Percentiles rank a stretch among this genome's conserved stretches.
phyloP scores from a whole-genome alignment of 2,888 invertebrate species.

The Arge pagana region DNA sequence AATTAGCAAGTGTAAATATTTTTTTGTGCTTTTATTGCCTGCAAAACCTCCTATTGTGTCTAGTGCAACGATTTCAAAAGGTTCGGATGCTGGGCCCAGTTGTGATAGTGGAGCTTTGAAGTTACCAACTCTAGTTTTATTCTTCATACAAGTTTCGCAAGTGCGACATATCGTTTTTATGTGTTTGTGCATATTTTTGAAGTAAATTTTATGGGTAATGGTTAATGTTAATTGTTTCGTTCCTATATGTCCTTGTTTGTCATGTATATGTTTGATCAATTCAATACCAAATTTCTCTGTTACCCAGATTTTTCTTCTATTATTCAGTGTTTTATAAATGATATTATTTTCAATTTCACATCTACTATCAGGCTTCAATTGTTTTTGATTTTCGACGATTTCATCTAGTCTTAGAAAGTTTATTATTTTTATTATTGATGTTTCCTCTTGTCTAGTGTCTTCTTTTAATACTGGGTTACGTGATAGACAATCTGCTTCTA shows the following conservation, averaged over 20 bases:
- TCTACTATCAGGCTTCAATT: conserved; percentile 20
- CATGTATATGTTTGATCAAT: conserved; percentile 23
- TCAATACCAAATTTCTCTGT: conserved; percentile 23
- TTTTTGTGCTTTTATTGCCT: background rate
- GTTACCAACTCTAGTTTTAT: conserved; percentile 4
- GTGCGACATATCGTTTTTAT: background rate
- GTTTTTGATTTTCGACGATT: conserved; percentile 22
- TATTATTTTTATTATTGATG: conserved; percentile 4
- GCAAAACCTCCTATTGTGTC: conserved; percentile 10
- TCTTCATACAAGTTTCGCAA: conserved; percentile 3
- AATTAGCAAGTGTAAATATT: background rate
- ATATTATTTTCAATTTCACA: conserved; percentile 20
- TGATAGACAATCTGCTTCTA: conserved; percentile 23
- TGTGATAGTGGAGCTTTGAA: conserved; percentile 11
- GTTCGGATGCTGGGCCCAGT: conserved; percentile 26
- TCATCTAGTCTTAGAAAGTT: conserved; percentile 22
- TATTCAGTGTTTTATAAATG: conserved; percentile 26
- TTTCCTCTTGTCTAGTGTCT: conserved; percentile 21
- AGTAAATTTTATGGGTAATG: conserved; percentile 26
- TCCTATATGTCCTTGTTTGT: conserved; percentile 26
- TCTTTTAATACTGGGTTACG: conserved; percentile 25
- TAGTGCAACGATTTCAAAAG: conserved; percentile 4
- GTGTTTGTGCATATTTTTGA: conserved; percentile 9
- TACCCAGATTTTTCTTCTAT: conserved; percentile 10
- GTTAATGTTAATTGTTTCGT: conserved; percentile 21